Evolutionary conservation across 92 coral and sea anemone species (phyloP).

Genomic region (Ricordea florida): DNA sequence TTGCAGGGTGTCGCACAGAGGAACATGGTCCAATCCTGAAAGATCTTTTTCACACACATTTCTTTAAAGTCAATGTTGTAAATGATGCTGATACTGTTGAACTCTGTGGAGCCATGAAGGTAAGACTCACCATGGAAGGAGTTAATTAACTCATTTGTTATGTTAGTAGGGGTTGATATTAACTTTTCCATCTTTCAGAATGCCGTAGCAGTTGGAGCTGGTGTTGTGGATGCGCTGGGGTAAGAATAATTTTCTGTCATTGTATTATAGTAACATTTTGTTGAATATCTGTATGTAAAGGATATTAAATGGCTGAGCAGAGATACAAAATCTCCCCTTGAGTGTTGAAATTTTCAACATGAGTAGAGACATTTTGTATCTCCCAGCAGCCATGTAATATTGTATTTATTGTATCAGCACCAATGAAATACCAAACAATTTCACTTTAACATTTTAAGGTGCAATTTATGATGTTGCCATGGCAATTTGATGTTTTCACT

Average conservation of each 20-base stretch:
- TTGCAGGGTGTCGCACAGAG: slow-evolving; percentile 85
- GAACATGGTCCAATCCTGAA: slow-evolving; percentile 87
- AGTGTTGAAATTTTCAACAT: no score
- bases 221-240: slow-evolving; percentile 97
- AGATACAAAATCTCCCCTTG: no score
- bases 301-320: no score
- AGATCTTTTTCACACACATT: slow-evolving; percentile 88
- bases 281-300: no score
- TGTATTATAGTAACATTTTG: no score
- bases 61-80: slow-evolving; percentile 91
- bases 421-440: no score
- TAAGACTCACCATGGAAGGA: not conserved
- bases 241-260: slow-evolving; percentile 12
- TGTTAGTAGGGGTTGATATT: not conserved
- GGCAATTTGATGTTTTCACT: no score
- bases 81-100: slow-evolving; percentile 96
- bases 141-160: not conserved
- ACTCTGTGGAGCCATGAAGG: slow-evolving; percentile 98
- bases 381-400: no score
- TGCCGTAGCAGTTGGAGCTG: slow-evolving; percentile 99
- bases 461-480: no score
- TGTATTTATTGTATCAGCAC: no score
- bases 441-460: no score
- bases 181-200: slow-evolving; percentile 58
- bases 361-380: no score